A percentile compares a stretch with the other conserved stretches of the same genome.
Conservation (phyloP, 2,888 invertebrate species). For the Poecilus cupreus region DNA sequence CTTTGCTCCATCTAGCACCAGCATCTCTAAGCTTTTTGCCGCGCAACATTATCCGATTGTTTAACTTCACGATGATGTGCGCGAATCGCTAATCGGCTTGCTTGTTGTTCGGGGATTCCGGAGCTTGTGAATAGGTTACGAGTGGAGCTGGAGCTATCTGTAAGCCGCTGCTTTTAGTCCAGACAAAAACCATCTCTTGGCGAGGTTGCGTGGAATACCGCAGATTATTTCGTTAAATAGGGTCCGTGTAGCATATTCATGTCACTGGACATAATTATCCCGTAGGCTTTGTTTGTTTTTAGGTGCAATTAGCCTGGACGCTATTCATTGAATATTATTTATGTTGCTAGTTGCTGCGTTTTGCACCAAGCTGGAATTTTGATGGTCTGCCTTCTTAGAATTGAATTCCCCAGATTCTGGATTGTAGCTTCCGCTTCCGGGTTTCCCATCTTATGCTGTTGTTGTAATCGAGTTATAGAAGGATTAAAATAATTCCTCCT, state of each 20-base stretch:
- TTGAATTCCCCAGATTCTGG: background rate
- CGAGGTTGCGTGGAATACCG: slow-evolving; percentile 27
- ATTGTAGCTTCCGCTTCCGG: background rate
- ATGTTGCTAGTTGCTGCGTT: background rate
- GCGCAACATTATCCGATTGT: slow-evolving; percentile 46
- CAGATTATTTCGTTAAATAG: slow-evolving; percentile 57
- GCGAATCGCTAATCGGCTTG: slow-evolving; percentile 50
- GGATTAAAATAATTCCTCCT: too few species aligned
- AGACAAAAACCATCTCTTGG: slow-evolving; percentile 39
- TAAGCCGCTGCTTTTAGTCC: slow-evolving; percentile 38
- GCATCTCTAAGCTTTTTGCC: slow-evolving; percentile 23
- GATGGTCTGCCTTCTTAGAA: background rate
- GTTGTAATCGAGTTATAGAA: too few species aligned
- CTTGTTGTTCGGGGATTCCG: slow-evolving; percentile 9
- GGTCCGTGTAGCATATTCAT: slow-evolving; percentile 9
- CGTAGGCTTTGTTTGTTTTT: slow-evolving; percentile 37
- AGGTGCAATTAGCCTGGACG: slow-evolving; percentile 22
- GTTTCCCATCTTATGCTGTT: too few species aligned
- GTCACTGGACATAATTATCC: slow-evolving; percentile 46
- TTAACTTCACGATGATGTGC: slow-evolving; percentile 46
- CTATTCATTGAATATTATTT: background rate
- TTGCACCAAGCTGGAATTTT: background rate
- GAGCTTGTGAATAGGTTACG: slow-evolving; percentile 34
- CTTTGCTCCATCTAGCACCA: slow-evolving; percentile 8
- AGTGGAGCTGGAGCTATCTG: slow-evolving; percentile 34